A percentile compares a stretch with the other conserved stretches of the same genome.
These are phyloP conservation scores for Caenorhabditis macrosperma DNA, from an alignment of 2,888 invertebrate species.

Conservation along the genomic window DNA sequence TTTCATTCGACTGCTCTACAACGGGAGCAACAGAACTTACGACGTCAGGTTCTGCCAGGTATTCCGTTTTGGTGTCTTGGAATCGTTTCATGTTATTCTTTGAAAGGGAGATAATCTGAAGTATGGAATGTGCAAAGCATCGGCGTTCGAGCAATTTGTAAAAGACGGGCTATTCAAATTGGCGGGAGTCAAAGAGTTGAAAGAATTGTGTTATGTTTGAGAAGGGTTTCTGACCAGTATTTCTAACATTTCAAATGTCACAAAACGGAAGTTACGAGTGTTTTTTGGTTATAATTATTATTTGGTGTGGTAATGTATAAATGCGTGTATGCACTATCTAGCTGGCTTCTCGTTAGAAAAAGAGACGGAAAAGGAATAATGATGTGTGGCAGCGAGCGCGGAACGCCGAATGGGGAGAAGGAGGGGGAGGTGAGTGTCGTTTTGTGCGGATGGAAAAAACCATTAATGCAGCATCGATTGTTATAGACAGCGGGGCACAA, in stretches of 20 bases:
- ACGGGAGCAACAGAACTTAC: conserved; percentile 61
- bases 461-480: conserved; percentile 20
- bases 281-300: background rate
- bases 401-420: background rate
- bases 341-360: conserved; percentile 19
- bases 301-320: background rate
- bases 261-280: conserved; percentile 26
- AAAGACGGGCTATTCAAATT: conserved; percentile 37
- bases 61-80: too few species aligned
- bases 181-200: conserved; percentile 36
- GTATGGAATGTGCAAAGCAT: conserved; percentile 55
- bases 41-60: conserved; percentile 63
- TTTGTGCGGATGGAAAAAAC: background rate
- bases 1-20: conserved; percentile 60
- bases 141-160: conserved; percentile 48
- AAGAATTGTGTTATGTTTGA: conserved; percentile 42
- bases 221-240: background rate
- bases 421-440: background rate
- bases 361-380: conserved; percentile 19
- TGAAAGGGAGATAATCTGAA: conserved; percentile 34
- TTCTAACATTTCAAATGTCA: background rate
- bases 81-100: background rate
- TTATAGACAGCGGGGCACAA: background rate
- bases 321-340: background rate
- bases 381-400: background rate